A percentile compares a stretch with the other conserved stretches of the same genome.
phyloP scores from a whole-genome alignment of 2,888 invertebrate genomes.

The Gibbula magus region DNA sequence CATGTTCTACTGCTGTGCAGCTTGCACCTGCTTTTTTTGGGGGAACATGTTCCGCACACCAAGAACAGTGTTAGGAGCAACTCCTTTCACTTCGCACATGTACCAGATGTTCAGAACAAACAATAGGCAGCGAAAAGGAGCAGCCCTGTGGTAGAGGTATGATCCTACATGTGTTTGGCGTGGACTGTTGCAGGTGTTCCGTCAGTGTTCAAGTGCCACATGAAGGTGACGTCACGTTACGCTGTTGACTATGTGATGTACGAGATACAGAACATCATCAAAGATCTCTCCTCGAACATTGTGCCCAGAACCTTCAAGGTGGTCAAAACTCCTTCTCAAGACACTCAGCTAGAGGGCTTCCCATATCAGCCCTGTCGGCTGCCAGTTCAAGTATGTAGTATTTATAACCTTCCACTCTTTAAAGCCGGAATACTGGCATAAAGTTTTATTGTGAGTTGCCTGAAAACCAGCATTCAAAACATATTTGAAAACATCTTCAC shows the following conservation, averaged over 20 bases:
- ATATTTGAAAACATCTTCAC: too few relatives aligned
- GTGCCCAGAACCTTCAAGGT: slow-evolving; percentile 66
- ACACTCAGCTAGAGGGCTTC: slow-evolving; percentile 46
- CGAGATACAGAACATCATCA: slow-evolving; percentile 78
- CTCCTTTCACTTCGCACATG: too few relatives aligned
- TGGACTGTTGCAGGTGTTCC: slow-evolving; percentile 76
- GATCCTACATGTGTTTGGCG: background rate
- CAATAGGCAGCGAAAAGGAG: too few relatives aligned
- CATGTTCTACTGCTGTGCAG: too few relatives aligned
- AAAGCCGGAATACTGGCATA: too few relatives aligned
- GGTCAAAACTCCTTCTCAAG: slow-evolving; percentile 40
- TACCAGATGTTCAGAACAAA: too few relatives aligned
- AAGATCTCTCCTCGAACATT: slow-evolving; percentile 60
- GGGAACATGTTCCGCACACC: too few relatives aligned
- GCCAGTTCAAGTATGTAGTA: slow-evolving; percentile 49
- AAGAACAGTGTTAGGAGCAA: too few relatives aligned
- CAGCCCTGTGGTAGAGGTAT: background rate
- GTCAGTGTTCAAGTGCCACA: slow-evolving; percentile 78
- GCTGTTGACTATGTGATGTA: slow-evolving; percentile 75
- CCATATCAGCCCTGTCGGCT: slow-evolving; percentile 56
- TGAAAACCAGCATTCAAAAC: too few relatives aligned
- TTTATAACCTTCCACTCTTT: too few relatives aligned
- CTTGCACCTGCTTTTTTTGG: too few relatives aligned
- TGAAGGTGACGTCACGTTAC: slow-evolving; percentile 68
- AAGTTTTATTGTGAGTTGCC: too few relatives aligned